These are phyloP conservation scores for Trachymyrmex cornetzi DNA, from an alignment of 1,140 invertebrate genomes.

Conservation along the genomic window DNA sequence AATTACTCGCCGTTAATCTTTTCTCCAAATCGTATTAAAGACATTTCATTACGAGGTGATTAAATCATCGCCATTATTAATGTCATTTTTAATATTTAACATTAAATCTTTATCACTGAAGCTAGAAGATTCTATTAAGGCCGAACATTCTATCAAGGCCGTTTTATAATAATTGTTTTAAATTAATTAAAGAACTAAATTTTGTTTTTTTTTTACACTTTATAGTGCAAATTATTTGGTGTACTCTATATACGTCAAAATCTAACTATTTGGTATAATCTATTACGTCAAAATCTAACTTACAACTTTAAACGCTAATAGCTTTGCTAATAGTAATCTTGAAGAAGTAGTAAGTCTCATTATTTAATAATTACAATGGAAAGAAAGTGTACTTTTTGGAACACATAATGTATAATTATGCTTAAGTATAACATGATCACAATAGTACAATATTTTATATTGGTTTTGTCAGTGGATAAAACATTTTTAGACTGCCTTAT, in stretches of 20 bases:
- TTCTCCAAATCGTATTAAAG: constrained; percentile 92
- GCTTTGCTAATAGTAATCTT: constrained; percentile 1
- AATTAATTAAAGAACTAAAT: constrained; percentile 4
- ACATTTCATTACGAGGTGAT: constrained; percentile 91
- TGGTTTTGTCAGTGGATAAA: constrained; percentile 11
- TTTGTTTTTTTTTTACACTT: constrained; percentile 14
- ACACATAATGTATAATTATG: constrained; percentile 25
- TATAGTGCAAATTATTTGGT: background rate
- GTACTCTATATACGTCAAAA: background rate
- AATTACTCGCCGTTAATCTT: constrained; percentile 89
- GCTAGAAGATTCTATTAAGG: background rate
- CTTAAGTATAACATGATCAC: constrained; percentile 30
- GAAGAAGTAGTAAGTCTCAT: constrained; percentile 2
- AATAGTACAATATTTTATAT: constrained; percentile 10
- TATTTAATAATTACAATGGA: background rate
- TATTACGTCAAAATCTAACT: background rate
- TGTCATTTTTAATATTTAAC: background rate
- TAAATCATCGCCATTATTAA: background rate
- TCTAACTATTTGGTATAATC: background rate
- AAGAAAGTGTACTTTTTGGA: constrained; percentile 7
- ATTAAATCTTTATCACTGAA: constrained; percentile 1
- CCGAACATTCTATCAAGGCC: background rate
- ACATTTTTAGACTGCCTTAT: constrained; percentile 6
- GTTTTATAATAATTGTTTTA: constrained; percentile 6
- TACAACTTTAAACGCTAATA: constrained; percentile 5